Evolutionary conservation across 2,113 vertebrate genomes (phyloP).

Genomic region (Trichechus manatus): DNA sequence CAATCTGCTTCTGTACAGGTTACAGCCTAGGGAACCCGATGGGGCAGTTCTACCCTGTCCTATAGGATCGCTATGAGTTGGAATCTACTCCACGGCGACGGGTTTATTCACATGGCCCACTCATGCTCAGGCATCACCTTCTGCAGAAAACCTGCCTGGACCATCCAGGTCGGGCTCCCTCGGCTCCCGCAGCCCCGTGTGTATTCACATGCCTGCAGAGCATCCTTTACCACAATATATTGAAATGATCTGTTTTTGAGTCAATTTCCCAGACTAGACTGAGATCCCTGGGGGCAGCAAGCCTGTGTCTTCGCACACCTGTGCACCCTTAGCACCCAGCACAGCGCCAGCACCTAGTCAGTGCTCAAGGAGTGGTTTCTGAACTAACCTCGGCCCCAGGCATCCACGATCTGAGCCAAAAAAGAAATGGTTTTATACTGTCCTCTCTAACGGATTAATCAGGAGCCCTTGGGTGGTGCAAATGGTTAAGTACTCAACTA

Average conservation of each 20-base stretch:
- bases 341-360: background rate
- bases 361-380: background rate
- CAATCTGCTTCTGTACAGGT: background rate
- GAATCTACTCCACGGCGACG: background rate
- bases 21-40: background rate
- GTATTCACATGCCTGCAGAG: background rate
- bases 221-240: background rate
- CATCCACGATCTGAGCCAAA: background rate
- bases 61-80: background rate
- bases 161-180: background rate
- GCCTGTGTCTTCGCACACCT: background rate
- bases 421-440: background rate
- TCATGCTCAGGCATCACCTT: background rate
- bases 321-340: background rate
- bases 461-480: background rate
- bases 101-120: background rate
- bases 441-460: background rate
- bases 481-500: background rate
- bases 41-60: background rate
- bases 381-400: background rate
- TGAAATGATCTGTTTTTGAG: background rate
- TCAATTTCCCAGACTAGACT: background rate
- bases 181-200: accelerated
- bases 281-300: background rate
- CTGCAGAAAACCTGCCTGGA: background rate